Base-by-base conservation (phyloP, 2,888 invertebrate species). In the Sclerodermus sp. region DNA sequence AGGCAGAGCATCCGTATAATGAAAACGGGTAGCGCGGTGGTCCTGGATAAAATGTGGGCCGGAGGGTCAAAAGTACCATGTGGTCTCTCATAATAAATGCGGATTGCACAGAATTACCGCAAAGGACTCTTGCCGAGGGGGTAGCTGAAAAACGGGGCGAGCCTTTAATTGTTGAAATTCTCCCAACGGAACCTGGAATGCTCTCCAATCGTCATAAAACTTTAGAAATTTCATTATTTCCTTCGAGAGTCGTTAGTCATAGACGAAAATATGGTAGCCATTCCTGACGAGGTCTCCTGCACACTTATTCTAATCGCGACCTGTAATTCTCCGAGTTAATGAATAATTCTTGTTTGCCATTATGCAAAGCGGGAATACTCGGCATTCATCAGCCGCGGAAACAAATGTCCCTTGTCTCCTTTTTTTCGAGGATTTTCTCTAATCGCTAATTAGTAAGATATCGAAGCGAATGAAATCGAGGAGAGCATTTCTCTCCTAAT, bases 211-310 rank as follows among this genome's bases (percentile, higher is more conserved):
- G 56, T 58, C 60, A 56, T 60, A 57, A 59, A 62, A 60, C 42
- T 53, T 64, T 54, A 55, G 60, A 69, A 68, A 69, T 70, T 70
- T 70, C 68, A 69, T 70, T 70, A 69, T 66, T 53, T 45, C 46
- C 52, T 44, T 53, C 45, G 51, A 4, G 34, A 44, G 13, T 15
- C n/a, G 14, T 42, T 31, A 34, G 43, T 34, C 36, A 44, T 44
- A 44, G 36, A 8, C n/a, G n/a, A 13, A 4, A 34, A 34, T 34
- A 34, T 34, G 6, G 12, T 12, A 3, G 34, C 12, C 34, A 34
- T 34, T 34, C 12, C 34, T 3, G 6, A 34, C 34, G 34, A 34
- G 13, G 6, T 30, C 6, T 30, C 30, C 8, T 30, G 8, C 10
- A 6, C 30, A 30, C 10, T 12, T 34, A 34, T 34, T 34, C 34